Evolutionary conservation across 2,113 vertebrate species (phyloP).

Genomic region (Stigmatopora argus): DNA sequence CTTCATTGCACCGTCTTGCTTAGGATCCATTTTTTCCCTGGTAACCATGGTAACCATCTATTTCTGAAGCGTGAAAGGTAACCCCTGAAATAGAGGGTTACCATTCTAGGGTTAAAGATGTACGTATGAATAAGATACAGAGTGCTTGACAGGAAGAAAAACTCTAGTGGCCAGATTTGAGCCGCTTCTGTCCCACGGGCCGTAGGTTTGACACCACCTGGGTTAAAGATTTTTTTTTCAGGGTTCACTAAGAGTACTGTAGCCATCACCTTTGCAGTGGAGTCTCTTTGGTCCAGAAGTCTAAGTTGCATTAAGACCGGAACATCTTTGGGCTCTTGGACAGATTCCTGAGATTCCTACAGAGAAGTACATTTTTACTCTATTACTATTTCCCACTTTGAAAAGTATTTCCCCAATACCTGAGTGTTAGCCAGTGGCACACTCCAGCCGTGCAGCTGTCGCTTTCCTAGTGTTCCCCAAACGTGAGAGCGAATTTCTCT

Average conservation of each 20-base stretch:
- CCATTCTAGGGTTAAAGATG: no score
- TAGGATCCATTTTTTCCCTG: no score
- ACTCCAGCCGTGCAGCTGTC: conserved; percentile 77
- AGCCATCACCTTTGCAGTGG: conserved; percentile 72
- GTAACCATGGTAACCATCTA: no score
- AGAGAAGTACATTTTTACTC: background rate
- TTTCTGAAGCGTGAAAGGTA: no score
- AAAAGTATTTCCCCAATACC: conserved; percentile 20
- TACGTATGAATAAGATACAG: no score
- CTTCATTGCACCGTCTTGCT: no score
- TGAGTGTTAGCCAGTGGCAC: conserved; percentile 57
- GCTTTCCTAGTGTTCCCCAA: conserved; percentile 72
- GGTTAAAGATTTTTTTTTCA: background rate
- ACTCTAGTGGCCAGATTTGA: no score
- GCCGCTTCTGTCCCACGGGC: no score
- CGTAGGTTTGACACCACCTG: background rate
- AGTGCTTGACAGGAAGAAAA: no score
- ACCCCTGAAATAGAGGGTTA: no score
- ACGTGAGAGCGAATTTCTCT: conserved; percentile 74
- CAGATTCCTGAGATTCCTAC: conserved; percentile 47
- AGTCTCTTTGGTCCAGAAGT: conserved; percentile 76
- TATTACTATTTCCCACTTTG: background rate
- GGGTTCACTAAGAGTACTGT: background rate
- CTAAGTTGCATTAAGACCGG: conserved; percentile 72
- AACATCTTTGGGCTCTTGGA: conserved; percentile 64